phyloP scores from a whole-genome alignment of 2,888 invertebrate species.

The Leptarthrus brevirostris region DNA sequence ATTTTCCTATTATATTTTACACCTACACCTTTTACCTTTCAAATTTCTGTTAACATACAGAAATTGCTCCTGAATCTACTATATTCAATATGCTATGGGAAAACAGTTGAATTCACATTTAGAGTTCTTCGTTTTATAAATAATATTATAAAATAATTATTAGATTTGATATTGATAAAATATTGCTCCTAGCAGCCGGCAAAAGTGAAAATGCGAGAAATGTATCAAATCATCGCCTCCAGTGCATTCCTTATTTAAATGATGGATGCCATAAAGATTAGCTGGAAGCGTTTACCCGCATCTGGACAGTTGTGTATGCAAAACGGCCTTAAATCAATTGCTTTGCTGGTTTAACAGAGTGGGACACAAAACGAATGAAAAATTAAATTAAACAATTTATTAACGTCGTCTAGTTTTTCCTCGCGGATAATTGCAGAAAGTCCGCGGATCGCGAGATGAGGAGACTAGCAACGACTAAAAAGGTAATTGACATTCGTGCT shows the following conservation, averaged over 20 bases:
- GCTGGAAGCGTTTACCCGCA: neutral
- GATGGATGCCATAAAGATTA: neutral
- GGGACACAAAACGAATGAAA: conserved; percentile 19
- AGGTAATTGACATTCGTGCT: conserved; percentile 49
- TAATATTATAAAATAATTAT: too few species aligned
- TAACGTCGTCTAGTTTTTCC: conserved; percentile 42
- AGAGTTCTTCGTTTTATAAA: too few species aligned
- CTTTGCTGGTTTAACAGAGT: too few species aligned
- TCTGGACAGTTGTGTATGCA: conserved; percentile 3
- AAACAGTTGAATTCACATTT: too few species aligned
- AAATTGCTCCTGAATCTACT: too few species aligned
- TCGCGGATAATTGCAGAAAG: conserved; percentile 32
- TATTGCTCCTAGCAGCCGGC: too few species aligned
- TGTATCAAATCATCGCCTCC: neutral
- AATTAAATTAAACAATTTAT: conserved; percentile 49
- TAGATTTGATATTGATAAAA: too few species aligned
- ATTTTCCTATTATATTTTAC: too few species aligned
- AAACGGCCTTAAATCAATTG: neutral
- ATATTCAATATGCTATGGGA: too few species aligned
- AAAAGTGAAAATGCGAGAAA: neutral
- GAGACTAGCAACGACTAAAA: conserved; percentile 9
- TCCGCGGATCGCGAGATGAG: neutral
- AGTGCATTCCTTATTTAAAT: neutral
- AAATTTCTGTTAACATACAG: too few species aligned
- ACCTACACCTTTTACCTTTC: too few species aligned